Percentiles rank a stretch among this genome's conserved stretches.
These are phyloP conservation scores for Amaurobius ferox DNA, from an alignment of 2,888 invertebrate species.

Conservation along the genomic window DNA sequence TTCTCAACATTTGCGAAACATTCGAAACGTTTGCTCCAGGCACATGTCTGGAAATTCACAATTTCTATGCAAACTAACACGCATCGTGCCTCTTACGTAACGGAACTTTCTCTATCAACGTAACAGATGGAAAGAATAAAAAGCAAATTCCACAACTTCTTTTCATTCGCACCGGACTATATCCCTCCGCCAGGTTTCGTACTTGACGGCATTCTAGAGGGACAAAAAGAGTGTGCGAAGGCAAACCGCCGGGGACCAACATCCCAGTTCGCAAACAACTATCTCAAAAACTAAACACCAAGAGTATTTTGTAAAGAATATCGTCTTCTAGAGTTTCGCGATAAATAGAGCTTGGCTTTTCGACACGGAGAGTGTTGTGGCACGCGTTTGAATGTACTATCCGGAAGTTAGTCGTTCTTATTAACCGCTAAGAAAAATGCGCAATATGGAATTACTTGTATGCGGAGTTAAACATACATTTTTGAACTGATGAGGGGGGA, in stretches of 20 bases:
- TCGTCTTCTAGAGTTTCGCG: slow-evolving; percentile 2
- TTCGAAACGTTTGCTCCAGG: no score
- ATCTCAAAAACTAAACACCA: slow-evolving; percentile 42
- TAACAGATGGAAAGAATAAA: slow-evolving; percentile 3
- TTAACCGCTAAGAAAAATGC: no score
- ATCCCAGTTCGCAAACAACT: slow-evolving; percentile 55
- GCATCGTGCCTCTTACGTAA: neutral
- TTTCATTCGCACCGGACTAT: slow-evolving; percentile 45
- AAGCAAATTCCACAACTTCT: neutral
- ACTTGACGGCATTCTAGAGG: slow-evolving; percentile 60
- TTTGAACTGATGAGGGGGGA: no score
- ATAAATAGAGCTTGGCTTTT: slow-evolving; percentile 39
- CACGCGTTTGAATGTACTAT: no score
- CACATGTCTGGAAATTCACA: no score
- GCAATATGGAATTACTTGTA: no score
- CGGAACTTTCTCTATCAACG: slow-evolving; percentile 36
- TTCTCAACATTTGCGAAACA: no score
- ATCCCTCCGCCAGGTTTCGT: slow-evolving; percentile 17
- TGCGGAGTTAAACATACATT: no score
- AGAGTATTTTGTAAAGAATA: slow-evolving; percentile 32
- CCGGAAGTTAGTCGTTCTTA: no score
- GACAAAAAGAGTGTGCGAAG: slow-evolving; percentile 53
- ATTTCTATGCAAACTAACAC: neutral
- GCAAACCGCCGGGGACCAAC: slow-evolving; percentile 43
- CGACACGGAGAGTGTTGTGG: no score